These are phyloP conservation scores for Zaprionus gabonicus DNA, from an alignment of 1,140 invertebrate genomes.

Conservation along the genomic window DNA sequence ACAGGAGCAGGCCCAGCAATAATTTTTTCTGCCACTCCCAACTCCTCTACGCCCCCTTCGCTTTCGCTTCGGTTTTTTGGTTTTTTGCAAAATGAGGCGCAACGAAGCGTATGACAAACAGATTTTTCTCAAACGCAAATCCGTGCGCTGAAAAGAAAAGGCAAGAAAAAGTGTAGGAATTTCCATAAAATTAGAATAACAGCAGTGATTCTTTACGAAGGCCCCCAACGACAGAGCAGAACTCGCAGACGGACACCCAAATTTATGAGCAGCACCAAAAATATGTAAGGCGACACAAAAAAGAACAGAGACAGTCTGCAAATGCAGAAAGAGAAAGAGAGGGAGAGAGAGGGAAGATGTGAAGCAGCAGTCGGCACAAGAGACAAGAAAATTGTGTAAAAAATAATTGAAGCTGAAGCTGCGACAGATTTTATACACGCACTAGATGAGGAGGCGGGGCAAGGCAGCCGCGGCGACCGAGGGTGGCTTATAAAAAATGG, in stretches of 20 bases:
- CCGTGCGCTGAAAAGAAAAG: slow-evolving; percentile 76
- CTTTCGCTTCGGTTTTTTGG: slow-evolving; percentile 17
- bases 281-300: slow-evolving; percentile 55
- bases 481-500: slow-evolving; percentile 61
- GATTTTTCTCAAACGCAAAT: slow-evolving; percentile 83
- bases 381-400: slow-evolving; percentile 76
- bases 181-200: slow-evolving; percentile 83
- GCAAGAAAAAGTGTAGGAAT: slow-evolving; percentile 81
- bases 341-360: slow-evolving; percentile 14
- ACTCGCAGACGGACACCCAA: slow-evolving; percentile 56
- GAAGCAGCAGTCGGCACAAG: slow-evolving; percentile 32
- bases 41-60: neutral
- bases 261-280: slow-evolving; percentile 78
- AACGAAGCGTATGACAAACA: slow-evolving; percentile 83
- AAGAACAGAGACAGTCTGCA: slow-evolving; percentile 15
- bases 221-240: slow-evolving; percentile 18
- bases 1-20: slow-evolving; percentile 57
- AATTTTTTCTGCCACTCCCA: slow-evolving; percentile 47
- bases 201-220: slow-evolving; percentile 77
- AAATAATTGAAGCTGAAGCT: slow-evolving; percentile 78
- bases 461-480: neutral
- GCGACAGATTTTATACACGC: slow-evolving; percentile 69
- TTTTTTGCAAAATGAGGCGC: slow-evolving; percentile 78
- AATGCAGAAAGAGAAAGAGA: slow-evolving; percentile 7
- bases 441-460: slow-evolving; percentile 16